These are phyloP conservation scores for Gymnocephalus cernua DNA, from an alignment of 2,113 vertebrate species.

Conservation along the genomic window DNA sequence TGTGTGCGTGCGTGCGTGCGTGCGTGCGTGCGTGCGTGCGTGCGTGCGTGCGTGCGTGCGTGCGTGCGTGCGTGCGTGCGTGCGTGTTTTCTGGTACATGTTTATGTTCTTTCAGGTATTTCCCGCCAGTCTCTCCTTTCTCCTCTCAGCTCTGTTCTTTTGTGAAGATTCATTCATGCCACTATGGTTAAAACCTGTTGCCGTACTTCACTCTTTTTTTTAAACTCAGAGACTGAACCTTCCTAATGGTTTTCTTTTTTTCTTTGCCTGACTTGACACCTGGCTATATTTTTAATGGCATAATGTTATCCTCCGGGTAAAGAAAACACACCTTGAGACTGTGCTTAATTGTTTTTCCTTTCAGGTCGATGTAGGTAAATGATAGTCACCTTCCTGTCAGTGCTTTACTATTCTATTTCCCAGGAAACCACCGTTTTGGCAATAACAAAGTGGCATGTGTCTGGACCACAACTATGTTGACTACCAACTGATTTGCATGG, in stretches of 20 bases:
- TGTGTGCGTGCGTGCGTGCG: too few relatives aligned
- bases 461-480: slow-evolving; percentile 45
- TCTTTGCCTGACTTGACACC: not conserved
- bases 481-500: slow-evolving; percentile 45
- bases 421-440: slow-evolving; percentile 31
- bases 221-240: not conserved
- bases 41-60: too few relatives aligned
- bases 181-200: not conserved
- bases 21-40: too few relatives aligned
- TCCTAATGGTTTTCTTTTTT: not conserved
- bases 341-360: not conserved
- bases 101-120: not conserved
- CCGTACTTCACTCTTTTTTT: not conserved
- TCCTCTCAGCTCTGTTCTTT: not conserved
- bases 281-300: not conserved
- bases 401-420: not conserved
- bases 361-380: not conserved
- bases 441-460: slow-evolving; percentile 19
- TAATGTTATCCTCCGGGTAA: not conserved
- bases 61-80: too few relatives aligned
- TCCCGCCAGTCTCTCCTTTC: not conserved
- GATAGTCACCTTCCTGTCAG: slow-evolving; percentile 7
- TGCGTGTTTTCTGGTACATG: too few relatives aligned
- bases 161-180: not conserved
- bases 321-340: not conserved